Percentiles rank a stretch among this genome's conserved stretches.
These are phyloP conservation scores for Anarrhichthys ocellatus DNA, from an alignment of 2,113 vertebrate genomes.

Conservation along the genomic window DNA sequence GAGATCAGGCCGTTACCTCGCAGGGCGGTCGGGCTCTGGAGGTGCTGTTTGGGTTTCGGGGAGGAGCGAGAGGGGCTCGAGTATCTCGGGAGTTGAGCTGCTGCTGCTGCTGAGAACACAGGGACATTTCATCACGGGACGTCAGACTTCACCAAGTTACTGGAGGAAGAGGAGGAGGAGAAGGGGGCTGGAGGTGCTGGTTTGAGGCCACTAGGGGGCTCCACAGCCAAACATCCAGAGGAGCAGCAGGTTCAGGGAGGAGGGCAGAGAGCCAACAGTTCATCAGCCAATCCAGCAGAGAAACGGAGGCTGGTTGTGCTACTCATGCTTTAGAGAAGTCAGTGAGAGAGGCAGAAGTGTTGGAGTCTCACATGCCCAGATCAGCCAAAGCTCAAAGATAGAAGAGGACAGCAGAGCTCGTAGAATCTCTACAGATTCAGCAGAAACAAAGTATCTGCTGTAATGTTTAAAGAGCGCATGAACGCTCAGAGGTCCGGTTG, in stretches of 20 bases:
- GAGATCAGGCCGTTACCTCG: conserved; percentile 88
- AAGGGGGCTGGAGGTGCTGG: conserved; percentile 3
- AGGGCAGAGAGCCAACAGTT: conserved; percentile 6
- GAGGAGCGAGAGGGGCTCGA: conserved; percentile 90
- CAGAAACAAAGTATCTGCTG: conserved; percentile 18
- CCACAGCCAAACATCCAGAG: conserved; percentile 26
- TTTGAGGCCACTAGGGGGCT: conserved; percentile 65
- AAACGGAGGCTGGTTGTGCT: conserved; percentile 17
- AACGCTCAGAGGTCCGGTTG: neutral
- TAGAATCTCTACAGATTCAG: neutral
- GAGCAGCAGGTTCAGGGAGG: neutral
- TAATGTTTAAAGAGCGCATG: neutral
- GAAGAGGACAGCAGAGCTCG: neutral
- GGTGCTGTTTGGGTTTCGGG: conserved; percentile 97
- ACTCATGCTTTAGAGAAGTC: conserved; percentile 61
- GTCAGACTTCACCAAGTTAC: neutral
- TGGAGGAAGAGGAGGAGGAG: neutral
- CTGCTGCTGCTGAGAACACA: conserved; percentile 94
- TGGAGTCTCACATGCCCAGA: conserved; percentile 39
- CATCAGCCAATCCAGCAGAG: conserved; percentile 14
- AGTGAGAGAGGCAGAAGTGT: conserved; percentile 24
- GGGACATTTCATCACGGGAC: conserved; percentile 80
- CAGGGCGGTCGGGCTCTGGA: conserved; percentile 92
- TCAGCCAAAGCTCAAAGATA: conserved; percentile 43
- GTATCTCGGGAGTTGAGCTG: conserved; percentile 91